Base-by-base conservation (phyloP, 2,797 vertebrate species). In the Acrossocheilus wenchowensis region DNA sequence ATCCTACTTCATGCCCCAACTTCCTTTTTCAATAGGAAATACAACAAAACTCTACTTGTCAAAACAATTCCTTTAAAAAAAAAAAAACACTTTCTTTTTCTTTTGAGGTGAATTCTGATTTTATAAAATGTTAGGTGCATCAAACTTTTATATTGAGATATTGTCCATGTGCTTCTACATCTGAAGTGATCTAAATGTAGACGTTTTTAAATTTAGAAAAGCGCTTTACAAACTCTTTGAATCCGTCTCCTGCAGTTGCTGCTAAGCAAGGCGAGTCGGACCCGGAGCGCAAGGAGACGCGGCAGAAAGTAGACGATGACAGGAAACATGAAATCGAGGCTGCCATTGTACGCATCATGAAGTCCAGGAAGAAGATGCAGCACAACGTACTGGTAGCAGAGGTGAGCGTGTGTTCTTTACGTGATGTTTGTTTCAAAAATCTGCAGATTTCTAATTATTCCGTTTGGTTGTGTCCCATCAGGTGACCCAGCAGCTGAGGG, bases 291-390 rank as follows among this genome's bases (percentile, higher is more conserved):
- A 99, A 98, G 94, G 98, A 99, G 95, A 99, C 97, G 0, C 96
- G 97, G 86, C 98, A 99, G 95, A 99, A 98, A 94, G 98, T 99
- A 89, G 98, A 99, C 11, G 98, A 99, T 14, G 98, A 99, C 96
- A 95, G 98, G 93, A 99, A 99, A 92, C 97, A 99, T 82, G 97
- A 99, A 95, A 99, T 99, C 90, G 98, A 99, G 94, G 98, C 98
- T 90, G 98, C 98, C 92, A 99, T 99, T 90, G 98, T 99, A 86
- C 96, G 98, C 92, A 99, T 99, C 94, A 99, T 99, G 98, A 99
- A 99, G 94, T 99, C 97, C 34, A 97, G 98, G 88, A 99, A 99
- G 97, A 99, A 97, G 95, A 98, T 99, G 97, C 98, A 99, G 91
- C 98, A 99, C 95, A 99, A 98, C n/a, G 96, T 99, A 90, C 93